Evolutionary conservation across 2,113 vertebrate genomes (phyloP), one percentile per base, ranked within the genome.

Genomic region (Cavia porcellus): DNA sequence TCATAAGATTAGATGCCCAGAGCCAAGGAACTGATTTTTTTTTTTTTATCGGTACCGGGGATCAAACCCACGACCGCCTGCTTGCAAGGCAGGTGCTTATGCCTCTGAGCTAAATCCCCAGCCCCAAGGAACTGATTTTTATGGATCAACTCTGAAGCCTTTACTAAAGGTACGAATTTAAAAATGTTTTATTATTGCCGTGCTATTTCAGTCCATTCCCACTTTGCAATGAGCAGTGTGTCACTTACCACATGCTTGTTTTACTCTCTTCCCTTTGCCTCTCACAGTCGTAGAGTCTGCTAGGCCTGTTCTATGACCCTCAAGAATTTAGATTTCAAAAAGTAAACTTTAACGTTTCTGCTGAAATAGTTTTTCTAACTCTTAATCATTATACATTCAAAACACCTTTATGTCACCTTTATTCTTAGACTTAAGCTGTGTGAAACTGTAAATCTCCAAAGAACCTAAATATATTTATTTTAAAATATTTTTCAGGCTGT

Each of bases 171-270:
- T 47, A 92, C 75, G 97, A 14, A 59, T 91, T 90, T 96, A 24
- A 81, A 84, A 94, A 82, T 13, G 24, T 92, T 90, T 95, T 90
- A 72, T 96, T 97, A 96, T 45, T 52, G 30, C 32, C 86, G 82
- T 20, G 86, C 5, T 86, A 96, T 92, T 97, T 95, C 72, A 90
- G 8, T 77, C 98, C 92, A 86, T 96, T 96, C 86, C 91, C 89
- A 95, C 89, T 85, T 42, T 79, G 10, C n/a, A 89, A 20, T 83
- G 55, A 92, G 62, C 52, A 90, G 81, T 92, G 79, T 84, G 22
- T 68, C 42, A 84, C 50, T 64, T 89, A 94, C 74, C 64, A 93
- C 92, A 72, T 74, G 42, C 0, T 35, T 85, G 7, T 14, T 97
- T 80, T 28, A 68, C 19, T 59, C 55, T 93, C 84, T 38, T 74